These are phyloP conservation scores for Bos indicus DNA, from an alignment of 2,113 vertebrate species.

Conservation along the genomic window DNA sequence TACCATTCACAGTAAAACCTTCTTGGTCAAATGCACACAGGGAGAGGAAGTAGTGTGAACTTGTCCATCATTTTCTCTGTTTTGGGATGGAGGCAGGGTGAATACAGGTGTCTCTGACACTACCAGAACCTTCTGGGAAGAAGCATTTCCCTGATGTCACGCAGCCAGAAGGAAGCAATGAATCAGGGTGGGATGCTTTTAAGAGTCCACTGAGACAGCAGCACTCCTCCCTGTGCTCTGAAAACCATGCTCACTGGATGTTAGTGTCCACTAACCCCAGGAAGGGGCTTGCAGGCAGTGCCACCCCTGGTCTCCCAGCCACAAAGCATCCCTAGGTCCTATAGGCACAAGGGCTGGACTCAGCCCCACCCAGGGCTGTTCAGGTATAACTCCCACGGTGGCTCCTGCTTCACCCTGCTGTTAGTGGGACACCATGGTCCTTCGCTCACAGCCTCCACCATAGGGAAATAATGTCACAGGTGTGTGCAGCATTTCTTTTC, in stretches of 20 bases:
- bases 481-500: not conserved
- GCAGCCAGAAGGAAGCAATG: not conserved
- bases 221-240: not conserved
- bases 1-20: not conserved
- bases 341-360: not conserved
- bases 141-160: not conserved
- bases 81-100: not conserved
- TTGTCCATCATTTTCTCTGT: not conserved
- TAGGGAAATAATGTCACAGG: not conserved
- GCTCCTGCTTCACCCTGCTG: not conserved
- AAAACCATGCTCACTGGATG: not conserved
- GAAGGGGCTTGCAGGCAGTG: not conserved
- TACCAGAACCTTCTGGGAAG: not conserved
- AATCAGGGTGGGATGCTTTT: not conserved
- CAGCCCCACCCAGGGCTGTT: not conserved
- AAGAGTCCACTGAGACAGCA: not conserved
- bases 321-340: not conserved
- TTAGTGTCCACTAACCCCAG: not conserved
- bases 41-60: not conserved
- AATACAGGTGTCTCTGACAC: not conserved
- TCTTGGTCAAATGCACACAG: not conserved
- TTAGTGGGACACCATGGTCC: not conserved
- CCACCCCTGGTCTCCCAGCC: not conserved
- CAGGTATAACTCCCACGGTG: accelerated
- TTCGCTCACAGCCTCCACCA: not conserved